phyloP scores from a whole-genome alignment of 2,113 vertebrate species.

The Oryzias woworae region DNA sequence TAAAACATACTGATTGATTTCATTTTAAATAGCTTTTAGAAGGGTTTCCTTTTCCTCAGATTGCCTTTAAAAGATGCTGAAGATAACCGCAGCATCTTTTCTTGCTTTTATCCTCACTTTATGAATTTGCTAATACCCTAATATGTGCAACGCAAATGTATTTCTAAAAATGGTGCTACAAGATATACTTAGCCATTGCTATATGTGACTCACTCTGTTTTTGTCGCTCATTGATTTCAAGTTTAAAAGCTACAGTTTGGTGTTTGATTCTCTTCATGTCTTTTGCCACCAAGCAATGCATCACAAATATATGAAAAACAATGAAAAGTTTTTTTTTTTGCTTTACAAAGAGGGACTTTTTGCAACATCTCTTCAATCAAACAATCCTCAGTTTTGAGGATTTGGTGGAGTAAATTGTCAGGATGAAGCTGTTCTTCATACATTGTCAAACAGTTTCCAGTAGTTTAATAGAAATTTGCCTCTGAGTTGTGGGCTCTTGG shows the following conservation, averaged over 20 bases:
- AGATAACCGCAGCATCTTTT: not conserved
- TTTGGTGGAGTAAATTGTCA: too few species aligned
- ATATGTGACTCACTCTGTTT: too few species aligned
- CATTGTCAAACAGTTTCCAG: too few species aligned
- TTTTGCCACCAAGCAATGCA: not conserved
- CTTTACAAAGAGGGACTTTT: not conserved
- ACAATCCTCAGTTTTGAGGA: not conserved
- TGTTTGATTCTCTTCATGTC: not conserved
- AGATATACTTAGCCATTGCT: not conserved
- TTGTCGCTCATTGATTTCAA: too few species aligned
- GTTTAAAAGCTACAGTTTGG: too few species aligned
- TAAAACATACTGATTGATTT: constrained; percentile 31
- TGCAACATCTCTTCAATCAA: constrained; percentile 1
- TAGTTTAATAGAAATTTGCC: too few species aligned
- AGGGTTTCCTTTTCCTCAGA: too few species aligned
- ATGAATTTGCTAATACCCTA: not conserved
- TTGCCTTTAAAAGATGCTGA: too few species aligned
- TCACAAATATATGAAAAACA: not conserved
- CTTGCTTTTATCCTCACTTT: constrained; percentile 1
- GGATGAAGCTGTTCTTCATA: too few species aligned
- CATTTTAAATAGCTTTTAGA: not conserved
- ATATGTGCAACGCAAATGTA: constrained; percentile 6
- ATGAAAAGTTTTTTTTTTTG: not conserved
- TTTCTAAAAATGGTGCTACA: constrained; percentile 6
- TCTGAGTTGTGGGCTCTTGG: too few species aligned